These are phyloP conservation scores for Agonopterix heracliana DNA, from an alignment of 2,888 invertebrate genomes.

Conservation along the genomic window DNA sequence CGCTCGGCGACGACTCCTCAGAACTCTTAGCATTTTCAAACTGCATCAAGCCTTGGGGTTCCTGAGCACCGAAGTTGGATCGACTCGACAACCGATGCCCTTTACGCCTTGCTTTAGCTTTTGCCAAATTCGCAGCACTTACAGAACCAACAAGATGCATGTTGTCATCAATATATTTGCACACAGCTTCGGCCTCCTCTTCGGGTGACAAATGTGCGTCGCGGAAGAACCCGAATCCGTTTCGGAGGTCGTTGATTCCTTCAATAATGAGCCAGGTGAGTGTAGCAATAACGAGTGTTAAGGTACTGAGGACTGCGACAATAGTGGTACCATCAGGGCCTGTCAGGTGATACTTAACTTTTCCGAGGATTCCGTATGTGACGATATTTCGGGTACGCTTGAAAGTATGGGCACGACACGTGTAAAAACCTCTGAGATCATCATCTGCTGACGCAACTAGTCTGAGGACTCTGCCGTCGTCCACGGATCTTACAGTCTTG, in stretches of 20 bases:
- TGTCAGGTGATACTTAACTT: conserved; percentile 38
- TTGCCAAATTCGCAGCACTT: conserved; percentile 43
- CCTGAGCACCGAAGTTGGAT: conserved; percentile 43
- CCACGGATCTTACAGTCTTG: conserved; percentile 37
- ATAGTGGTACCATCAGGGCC: conserved; percentile 48
- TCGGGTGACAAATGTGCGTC: conserved; percentile 53
- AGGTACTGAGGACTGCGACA: conserved; percentile 48
- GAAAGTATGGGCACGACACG: conserved; percentile 49
- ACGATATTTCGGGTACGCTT: conserved; percentile 49
- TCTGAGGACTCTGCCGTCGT: conserved; percentile 52
- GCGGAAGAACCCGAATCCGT: conserved; percentile 61
- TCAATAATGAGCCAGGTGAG: conserved; percentile 52
- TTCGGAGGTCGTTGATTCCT: conserved; percentile 52
- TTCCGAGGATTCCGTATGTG: conserved; percentile 61
- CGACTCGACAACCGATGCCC: conserved; percentile 35
- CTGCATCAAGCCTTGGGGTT: conserved; percentile 44
- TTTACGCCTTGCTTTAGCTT: conserved; percentile 44
- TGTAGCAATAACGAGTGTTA: conserved; percentile 45
- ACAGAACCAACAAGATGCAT: conserved; percentile 37
- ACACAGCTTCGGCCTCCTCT: conserved; percentile 56
- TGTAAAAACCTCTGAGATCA: conserved; percentile 58
- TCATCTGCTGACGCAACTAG: conserved; percentile 45
- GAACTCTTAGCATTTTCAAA: conserved; percentile 21
- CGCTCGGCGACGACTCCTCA: conserved; percentile 25
- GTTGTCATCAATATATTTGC: conserved; percentile 54